Evolutionary conservation across 1,140 invertebrate genomes (phyloP), one percentile per base, ranked within the genome.

Genomic region (Anagrus nilaparvatae): DNA sequence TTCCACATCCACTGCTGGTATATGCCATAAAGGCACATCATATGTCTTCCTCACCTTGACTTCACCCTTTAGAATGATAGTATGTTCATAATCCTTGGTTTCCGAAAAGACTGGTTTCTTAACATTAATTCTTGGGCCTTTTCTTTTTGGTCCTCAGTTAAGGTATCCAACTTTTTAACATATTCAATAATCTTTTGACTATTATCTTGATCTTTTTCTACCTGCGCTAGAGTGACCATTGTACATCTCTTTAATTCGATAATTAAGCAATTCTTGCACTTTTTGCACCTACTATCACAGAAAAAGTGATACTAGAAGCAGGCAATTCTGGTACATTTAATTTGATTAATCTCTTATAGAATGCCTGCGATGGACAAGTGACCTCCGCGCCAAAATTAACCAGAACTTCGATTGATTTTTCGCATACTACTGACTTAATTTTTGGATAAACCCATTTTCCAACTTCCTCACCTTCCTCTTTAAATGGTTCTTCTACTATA

Each of bases 351-450:
- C 46, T 25, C 13, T 46, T 25, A 30, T 45, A 48, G 16, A 46
- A 45, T 2, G 38, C 34, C 23, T 50, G 40, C 0, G 47, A 51
- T 10, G 51, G 28, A 16, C 40, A 44, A 1, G 47, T 47, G 13
- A 53, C 21, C 39, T 53, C 32, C 38, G 49, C 49, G 5, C 49
- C 52, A 5, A 44, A 44, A 25, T 53, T 47, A 3, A 46, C 20
- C 9, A 54, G 31, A 13, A 37, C 40, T 6, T 16, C 13, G 16
- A 46, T 14, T 2, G n/a, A 16, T 13, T 28, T 8, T 12, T 41
- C 31, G n/a, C 17, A 30, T 9, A 41, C 20, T 6, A 4, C 19
- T 5, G 39, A 13, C 14, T 18, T 20, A 21, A 18, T 42, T 5
- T 30, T 45, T 13, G 23, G 13, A 16, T 3, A 5, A 3, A 6